Conservation (phyloP, 2,888 invertebrate genomes). For the Rotaria sp. region DNA sequence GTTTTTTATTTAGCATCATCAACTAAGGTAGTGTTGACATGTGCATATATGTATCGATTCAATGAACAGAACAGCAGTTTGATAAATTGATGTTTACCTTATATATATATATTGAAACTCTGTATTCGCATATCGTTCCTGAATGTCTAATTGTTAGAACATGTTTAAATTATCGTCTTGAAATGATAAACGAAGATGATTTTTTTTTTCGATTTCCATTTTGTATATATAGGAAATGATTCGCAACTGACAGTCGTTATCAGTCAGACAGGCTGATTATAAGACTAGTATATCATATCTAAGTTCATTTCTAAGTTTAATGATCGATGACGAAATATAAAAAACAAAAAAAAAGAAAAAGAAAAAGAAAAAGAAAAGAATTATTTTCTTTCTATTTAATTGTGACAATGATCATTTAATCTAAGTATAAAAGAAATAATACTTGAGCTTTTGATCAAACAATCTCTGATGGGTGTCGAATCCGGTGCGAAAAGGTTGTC, state of each 20-base stretch:
- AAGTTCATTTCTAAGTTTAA: not conserved
- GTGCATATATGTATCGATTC: not conserved
- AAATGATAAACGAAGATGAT: slow-evolving; percentile 20
- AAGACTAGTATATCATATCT: not conserved
- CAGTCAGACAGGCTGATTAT: slow-evolving; percentile 19
- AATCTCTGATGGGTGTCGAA: slow-evolving; percentile 22
- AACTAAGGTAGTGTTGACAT: not conserved
- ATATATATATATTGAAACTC: not conserved
- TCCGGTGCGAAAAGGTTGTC: slow-evolving; percentile 24
- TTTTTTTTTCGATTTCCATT: not conserved
- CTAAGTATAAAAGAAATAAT: not conserved
- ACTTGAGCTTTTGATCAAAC: slow-evolving; percentile 11
- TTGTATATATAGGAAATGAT: not conserved
- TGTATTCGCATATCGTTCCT: slow-evolving; percentile 1
- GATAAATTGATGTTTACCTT: slow-evolving; percentile 17
- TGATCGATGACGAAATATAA: not conserved
- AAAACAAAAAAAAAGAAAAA: not conserved
- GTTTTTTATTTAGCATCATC: not conserved
- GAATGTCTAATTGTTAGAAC: slow-evolving; percentile 14
- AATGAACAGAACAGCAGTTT: not conserved
- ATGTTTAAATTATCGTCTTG: not conserved
- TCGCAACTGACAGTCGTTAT: slow-evolving; percentile 22
- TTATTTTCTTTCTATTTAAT: not conserved
- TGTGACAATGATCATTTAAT: slow-evolving; percentile 14
- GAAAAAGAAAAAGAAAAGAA: no score